Conservation (phyloP, 2,888 invertebrate species). For the Andricus curvator region DNA sequence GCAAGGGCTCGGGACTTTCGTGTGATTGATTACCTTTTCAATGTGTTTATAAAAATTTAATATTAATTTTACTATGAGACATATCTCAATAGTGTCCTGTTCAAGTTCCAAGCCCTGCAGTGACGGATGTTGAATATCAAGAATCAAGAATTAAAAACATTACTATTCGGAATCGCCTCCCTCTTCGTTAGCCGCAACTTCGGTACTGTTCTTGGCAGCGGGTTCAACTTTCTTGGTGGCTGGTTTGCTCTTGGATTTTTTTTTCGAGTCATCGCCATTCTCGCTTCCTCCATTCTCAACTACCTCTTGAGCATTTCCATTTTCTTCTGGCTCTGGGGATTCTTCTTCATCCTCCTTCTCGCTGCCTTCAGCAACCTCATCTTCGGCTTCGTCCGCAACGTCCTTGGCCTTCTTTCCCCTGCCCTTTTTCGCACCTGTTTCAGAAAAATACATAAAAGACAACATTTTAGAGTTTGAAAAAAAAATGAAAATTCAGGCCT, state of each 20-base stretch:
- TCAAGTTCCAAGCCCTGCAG: constrained; percentile 8
- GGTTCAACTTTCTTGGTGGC: constrained; percentile 30
- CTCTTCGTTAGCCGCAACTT: constrained; percentile 8
- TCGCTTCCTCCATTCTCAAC: constrained; percentile 24
- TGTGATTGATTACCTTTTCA: not conserved
- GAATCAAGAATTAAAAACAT: constrained; percentile 20
- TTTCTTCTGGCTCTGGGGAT: constrained; percentile 14
- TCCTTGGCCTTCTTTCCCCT: constrained; percentile 34
- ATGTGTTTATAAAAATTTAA: constrained; percentile 1
- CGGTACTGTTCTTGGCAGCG: constrained; percentile 25
- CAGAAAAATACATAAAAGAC: not conserved
- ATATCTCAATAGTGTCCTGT: not conserved
- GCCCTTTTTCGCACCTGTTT: constrained; percentile 26
- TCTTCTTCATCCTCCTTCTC: constrained; percentile 25
- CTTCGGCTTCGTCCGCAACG: constrained; percentile 10
- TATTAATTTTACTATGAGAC: not conserved
- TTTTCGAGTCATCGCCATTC: constrained; percentile 22
- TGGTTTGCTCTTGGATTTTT: constrained; percentile 29
- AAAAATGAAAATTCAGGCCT: not conserved
- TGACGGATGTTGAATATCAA: constrained; percentile 14
- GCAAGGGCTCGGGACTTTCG: not conserved
- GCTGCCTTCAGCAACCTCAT: constrained; percentile 16
- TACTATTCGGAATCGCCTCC: constrained; percentile 37
- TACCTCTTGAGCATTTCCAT: constrained; percentile 36
- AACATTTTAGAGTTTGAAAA: not conserved